Conservation (phyloP, 2,888 invertebrate species). For the Caenorhabditis sulstoni region DNA sequence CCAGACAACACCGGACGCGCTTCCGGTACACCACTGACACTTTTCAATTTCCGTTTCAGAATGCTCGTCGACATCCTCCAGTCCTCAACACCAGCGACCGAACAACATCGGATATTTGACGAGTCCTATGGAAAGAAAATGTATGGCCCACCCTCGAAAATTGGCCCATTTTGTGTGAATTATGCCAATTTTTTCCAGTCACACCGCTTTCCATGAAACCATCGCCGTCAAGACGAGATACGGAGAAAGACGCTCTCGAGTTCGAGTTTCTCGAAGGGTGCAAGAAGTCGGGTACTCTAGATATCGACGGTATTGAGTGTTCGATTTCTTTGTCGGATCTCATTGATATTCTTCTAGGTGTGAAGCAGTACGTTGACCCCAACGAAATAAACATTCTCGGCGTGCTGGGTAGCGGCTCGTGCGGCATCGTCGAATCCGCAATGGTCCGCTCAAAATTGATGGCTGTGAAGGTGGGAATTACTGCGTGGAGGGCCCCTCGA, state of each 20-base stretch:
- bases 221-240: constrained; percentile 59
- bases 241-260: constrained; percentile 55
- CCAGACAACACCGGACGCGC: not conserved
- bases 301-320: constrained; percentile 47
- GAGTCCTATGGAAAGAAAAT: constrained; percentile 62
- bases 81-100: constrained; percentile 59
- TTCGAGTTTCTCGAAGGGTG: constrained; percentile 49
- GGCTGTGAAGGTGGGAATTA: constrained; percentile 59
- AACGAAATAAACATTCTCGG: constrained; percentile 54
- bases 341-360: constrained; percentile 19
- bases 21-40: not conserved
- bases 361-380: constrained; percentile 39
- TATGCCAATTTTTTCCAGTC: constrained; percentile 31
- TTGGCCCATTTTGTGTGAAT: constrained; percentile 13
- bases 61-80: constrained; percentile 57
- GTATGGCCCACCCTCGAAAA: constrained; percentile 12
- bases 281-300: constrained; percentile 49
- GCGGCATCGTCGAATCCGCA: constrained; percentile 57
- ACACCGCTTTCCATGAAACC: constrained; percentile 60
- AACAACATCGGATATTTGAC: constrained; percentile 61
- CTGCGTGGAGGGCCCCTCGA: not conserved
- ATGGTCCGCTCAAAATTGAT: constrained; percentile 43
- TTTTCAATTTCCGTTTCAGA: constrained; percentile 43
- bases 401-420: constrained; percentile 57
- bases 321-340: too few relatives aligned